Percentiles rank a stretch among this genome's conserved stretches.
Evolutionary conservation across 1,140 invertebrate genomes (phyloP).

Genomic region (Bombus impatiens): DNA sequence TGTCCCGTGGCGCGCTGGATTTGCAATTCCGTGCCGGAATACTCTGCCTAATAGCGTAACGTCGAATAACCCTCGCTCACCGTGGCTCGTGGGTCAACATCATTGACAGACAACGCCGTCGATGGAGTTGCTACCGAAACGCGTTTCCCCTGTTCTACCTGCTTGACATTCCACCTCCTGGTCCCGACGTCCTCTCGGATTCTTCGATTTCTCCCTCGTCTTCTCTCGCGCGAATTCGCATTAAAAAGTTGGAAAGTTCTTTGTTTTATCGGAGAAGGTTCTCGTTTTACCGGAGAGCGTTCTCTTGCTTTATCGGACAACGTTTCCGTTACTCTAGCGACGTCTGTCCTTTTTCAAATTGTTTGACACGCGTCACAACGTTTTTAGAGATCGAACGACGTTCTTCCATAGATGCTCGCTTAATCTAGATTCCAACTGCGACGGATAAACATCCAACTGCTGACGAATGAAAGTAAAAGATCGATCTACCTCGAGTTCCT

Average conservation of each 20-base stretch:
- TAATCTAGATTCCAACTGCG: no score
- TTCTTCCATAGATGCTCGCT: no score
- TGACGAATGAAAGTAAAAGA: no score
- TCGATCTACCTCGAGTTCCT: neutral
- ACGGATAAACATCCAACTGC: no score
- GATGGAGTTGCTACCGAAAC: conserved; percentile 29
- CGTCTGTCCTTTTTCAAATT: neutral
- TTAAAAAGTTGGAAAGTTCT: neutral
- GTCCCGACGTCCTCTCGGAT: neutral
- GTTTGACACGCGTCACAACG: neutral
- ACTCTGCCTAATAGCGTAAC: conserved; percentile 23
- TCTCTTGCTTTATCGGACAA: neutral
- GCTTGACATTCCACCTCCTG: neutral
- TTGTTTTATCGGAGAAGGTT: neutral
- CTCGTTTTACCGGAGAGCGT: neutral
- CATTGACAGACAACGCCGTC: conserved; percentile 24
- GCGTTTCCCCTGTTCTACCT: neutral
- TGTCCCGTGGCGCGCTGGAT: conserved; percentile 2
- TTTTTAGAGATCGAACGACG: no score
- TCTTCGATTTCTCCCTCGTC: neutral
- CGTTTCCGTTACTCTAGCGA: neutral
- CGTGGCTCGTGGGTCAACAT: conserved; percentile 15
- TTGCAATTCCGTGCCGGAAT: neutral
- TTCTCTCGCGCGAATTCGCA: neutral
- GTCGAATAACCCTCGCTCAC: conserved; percentile 26